Conservation (phyloP, 2,888 invertebrate species). For the Galerucella pusilla region DNA sequence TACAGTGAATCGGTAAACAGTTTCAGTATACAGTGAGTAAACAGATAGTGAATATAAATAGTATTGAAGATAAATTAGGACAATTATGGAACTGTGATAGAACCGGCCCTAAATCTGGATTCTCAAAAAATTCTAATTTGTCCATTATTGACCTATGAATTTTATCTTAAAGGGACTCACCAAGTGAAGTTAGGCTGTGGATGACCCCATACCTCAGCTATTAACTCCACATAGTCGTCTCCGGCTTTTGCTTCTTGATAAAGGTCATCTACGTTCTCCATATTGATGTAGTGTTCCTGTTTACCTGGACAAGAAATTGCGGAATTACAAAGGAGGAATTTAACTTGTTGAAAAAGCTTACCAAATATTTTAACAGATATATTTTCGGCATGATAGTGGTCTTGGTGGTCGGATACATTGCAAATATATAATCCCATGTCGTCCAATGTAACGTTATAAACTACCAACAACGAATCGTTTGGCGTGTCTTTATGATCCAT, state of each 20-base stretch:
- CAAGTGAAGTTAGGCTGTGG: conserved; percentile 69
- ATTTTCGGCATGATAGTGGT: conserved; percentile 42
- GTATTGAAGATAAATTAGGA: too few relatives aligned
- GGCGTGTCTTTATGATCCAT: conserved; percentile 22
- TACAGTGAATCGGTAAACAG: too few relatives aligned
- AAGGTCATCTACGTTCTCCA: conserved; percentile 59
- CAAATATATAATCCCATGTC: conserved; percentile 60
- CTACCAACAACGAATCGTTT: conserved; percentile 42
- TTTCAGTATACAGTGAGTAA: too few relatives aligned
- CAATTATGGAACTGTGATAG: too few relatives aligned
- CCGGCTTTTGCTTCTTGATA: conserved; percentile 57
- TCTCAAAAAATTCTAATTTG: too few relatives aligned
- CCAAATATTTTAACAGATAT: conserved; percentile 50
- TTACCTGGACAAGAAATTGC: conserved; percentile 48
- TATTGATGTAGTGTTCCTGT: conserved; percentile 55
- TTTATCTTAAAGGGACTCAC: conserved; percentile 56
- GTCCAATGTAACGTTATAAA: conserved; percentile 48
- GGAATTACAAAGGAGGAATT: background rate
- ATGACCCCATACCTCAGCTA: conserved; percentile 68
- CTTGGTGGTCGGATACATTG: conserved; percentile 54
- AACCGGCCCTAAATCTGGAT: too few relatives aligned
- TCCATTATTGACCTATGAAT: too few relatives aligned
- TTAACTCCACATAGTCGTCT: conserved; percentile 64
- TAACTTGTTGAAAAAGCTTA: conserved; percentile 34
- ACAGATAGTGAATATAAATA: too few relatives aligned